A percentile compares a stretch with the other conserved stretches of the same genome.
Evolutionary conservation across 2,888 invertebrate genomes (phyloP).

Genomic region (Dynastes maya): DNA sequence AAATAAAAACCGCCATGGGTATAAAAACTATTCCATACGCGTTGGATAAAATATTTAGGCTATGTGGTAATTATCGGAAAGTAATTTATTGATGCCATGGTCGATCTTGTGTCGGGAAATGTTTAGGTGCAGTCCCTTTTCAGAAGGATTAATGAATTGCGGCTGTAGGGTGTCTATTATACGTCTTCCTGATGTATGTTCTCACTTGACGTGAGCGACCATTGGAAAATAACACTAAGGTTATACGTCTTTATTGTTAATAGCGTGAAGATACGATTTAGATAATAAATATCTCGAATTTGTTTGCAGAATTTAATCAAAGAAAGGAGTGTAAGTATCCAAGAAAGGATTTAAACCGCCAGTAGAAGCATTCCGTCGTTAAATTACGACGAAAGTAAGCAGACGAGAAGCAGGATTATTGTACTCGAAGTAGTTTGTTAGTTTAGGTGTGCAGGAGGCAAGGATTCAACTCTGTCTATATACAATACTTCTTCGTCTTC

Average conservation of each 20-base stretch:
- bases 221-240: slow-evolving; percentile 17
- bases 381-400: slow-evolving; percentile 2
- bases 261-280: neutral
- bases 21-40: neutral
- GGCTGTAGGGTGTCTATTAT: slow-evolving; percentile 52
- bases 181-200: slow-evolving; percentile 51
- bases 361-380: neutral
- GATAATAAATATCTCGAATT: neutral
- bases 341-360: neutral
- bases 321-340: neutral
- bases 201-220: neutral
- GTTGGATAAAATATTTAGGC: slow-evolving; percentile 6
- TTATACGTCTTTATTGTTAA: slow-evolving; percentile 9
- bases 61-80: slow-evolving; percentile 15
- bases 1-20: neutral
- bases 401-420: slow-evolving; percentile 1
- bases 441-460: slow-evolving; percentile 7
- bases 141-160: slow-evolving; percentile 54
- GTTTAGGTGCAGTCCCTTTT: slow-evolving; percentile 34
- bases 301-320: neutral
- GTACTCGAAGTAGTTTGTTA: slow-evolving; percentile 17
- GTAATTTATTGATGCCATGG: slow-evolving; percentile 15
- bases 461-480: slow-evolving; percentile 1
- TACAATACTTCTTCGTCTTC: slow-evolving; percentile 34
- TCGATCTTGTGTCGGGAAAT: slow-evolving; percentile 14